Base-by-base conservation (phyloP, 2,113 vertebrate genomes). In the Burhinus oedicnemus region DNA sequence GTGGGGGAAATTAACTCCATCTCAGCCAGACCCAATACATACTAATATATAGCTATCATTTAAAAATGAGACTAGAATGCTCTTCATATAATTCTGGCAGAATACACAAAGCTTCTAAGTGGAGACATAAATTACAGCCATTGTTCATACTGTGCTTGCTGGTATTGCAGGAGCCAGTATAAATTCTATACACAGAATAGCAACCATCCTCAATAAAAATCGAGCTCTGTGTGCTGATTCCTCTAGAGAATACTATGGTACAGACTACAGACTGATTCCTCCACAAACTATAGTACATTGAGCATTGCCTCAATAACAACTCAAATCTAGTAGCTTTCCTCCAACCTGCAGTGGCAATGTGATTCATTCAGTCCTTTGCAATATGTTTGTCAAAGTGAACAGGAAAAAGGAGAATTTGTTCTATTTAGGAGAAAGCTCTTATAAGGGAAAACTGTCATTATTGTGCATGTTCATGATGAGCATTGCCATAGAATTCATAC, bases 111-210 rank as follows among this genome's bases (percentile, higher is more conserved):
- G 36, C 87, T 81, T 96, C 71, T 97, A 96, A 97, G 94, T 83
- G 79, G 61, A 36, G 25, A 93, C 21, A 27, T 97, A 95, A 98
- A 97, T 96, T 97, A 85, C 57, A 95, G 84, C 68, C 57, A 55
- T 29, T 69, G 62, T 93, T 97, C 21, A 5, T 89, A 89, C 42
- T 83, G 38, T 78, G 68, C 76, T 86, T 96, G 74, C 90, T 97
- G 70, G 81, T 97, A 88, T 96, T 97, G 95, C 36, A 91, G 84
- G 97, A 97, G 69, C 74, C 83, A 94, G 42, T 96, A 97, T 95
- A 91, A 96, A 96, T 97, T 97, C 88, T 92, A 54, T 77, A 89
- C 69, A 60, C n/a, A 40, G 71, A 94, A 82, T 94, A 94, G 86
- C 70, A 95, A 69, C 47, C 72, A 64, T 93, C 74, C 66, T 80